Percentiles rank a stretch among this genome's conserved stretches.
These are phyloP conservation scores for Austrolebias charrua DNA, from an alignment of 2,797 vertebrate genomes.

Conservation along the genomic window DNA sequence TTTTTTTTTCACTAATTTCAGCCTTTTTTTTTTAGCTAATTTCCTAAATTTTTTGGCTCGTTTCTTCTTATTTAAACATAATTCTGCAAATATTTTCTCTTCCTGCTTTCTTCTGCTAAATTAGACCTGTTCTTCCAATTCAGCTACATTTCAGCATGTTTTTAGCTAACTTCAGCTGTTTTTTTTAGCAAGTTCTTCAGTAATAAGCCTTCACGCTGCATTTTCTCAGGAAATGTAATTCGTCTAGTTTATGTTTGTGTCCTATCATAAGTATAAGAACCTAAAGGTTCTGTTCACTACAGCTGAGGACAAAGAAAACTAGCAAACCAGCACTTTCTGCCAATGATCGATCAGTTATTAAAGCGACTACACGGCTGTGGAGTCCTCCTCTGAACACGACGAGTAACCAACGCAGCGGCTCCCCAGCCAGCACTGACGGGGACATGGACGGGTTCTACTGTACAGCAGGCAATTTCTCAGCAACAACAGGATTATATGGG, in stretches of 20 bases:
- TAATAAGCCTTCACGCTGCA: too few species aligned
- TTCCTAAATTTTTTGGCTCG: too few species aligned
- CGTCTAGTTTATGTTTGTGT: not conserved
- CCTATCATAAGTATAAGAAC: not conserved
- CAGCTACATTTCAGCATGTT: too few species aligned
- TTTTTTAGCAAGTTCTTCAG: too few species aligned
- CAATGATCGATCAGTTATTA: constrained; percentile 14
- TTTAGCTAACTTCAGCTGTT: too few species aligned
- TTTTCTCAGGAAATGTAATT: not conserved
- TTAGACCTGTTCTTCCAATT: too few species aligned
- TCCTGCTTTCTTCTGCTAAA: too few species aligned
- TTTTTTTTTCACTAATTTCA: too few species aligned
- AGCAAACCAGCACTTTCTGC: not conserved
- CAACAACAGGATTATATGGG: constrained; percentile 73
- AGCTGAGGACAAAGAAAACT: constrained; percentile 6
- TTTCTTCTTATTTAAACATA: too few species aligned
- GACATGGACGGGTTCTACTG: constrained; percentile 59
- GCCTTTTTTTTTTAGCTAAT: too few species aligned
- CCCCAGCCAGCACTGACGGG: constrained; percentile 54
- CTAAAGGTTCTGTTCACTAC: not conserved
- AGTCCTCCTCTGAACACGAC: constrained; percentile 14
- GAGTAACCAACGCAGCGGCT: constrained; percentile 24
- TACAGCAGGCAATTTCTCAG: constrained; percentile 63
- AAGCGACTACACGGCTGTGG: constrained; percentile 4
- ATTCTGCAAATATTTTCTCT: too few species aligned